Base-by-base conservation (phyloP, 2,113 vertebrate species). In the Leptobrachium leishanense region DNA sequence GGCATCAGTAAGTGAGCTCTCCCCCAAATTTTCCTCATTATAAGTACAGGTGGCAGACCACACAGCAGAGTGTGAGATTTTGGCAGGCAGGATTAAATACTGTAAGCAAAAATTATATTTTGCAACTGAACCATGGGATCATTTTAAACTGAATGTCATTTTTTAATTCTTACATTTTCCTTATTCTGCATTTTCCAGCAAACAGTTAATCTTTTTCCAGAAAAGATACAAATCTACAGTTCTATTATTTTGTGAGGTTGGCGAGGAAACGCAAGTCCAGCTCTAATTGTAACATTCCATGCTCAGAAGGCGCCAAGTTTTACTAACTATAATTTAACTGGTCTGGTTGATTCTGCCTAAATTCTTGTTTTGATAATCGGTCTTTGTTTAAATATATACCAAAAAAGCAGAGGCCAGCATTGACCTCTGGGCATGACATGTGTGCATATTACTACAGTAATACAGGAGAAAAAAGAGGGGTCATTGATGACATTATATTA, bases 291-390 rank as follows among this genome's bases (percentile, higher is more conserved):
- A 89, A 89, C 91, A 90, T 92, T 93, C 89, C 89, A 88, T 81
- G 88, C 82, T 89, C 84, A 0, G 43, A 88, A 93, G 91, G 92
- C 88, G 90, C 92, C 91, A 92, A 92, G 91, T 92, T 92, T 93
- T 90, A 89, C 90, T 91, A 93, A 93, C 91, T 90, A 87, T 87
- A 89, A 88, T 91, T 92, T 92, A 87, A 88, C 86, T 84, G 89
- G 83, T 85, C 89, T 82, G 72, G 85, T 85, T 88, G 87, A 84
- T 85, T 85, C 88, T 88, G 90, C 90, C 91, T 91, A 89, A 89
- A 91, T 93, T 93, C 92, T 91, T 91, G 89, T 94, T 94, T 90
- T 90, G 92, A 96, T 95, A 95, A 95, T 95, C 89, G 86, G 85
- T 89, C 94, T 94, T 93, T 96, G 94, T 95, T 92, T 92, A 93